These are phyloP conservation scores for Apistogramma diplotaenia DNA, from an alignment of 2,113 vertebrate species.

Conservation along the genomic window DNA sequence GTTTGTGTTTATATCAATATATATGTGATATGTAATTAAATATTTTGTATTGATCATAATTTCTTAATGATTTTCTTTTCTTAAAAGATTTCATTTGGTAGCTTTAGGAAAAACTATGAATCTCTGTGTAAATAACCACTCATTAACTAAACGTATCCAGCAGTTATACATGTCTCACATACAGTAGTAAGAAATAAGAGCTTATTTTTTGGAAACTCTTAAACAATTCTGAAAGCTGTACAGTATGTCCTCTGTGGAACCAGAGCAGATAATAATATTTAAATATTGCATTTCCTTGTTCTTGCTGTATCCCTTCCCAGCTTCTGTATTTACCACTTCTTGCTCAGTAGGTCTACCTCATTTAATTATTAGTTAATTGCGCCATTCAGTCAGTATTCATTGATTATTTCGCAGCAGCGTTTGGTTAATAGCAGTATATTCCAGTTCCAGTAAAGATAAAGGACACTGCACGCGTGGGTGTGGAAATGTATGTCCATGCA, in stretches of 20 bases:
- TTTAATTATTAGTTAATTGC: conserved; percentile 83
- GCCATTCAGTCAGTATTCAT: conserved; percentile 77
- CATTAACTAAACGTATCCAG: not conserved
- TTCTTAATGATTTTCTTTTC: not conserved
- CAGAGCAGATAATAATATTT: not conserved
- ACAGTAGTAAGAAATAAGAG: not conserved
- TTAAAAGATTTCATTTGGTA: rapidly evolving
- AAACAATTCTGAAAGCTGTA: not conserved
- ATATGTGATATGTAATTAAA: not conserved
- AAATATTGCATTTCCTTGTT: not conserved
- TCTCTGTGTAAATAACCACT: not conserved
- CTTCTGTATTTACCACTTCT: conserved; percentile 43
- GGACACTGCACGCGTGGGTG: conserved; percentile 24
- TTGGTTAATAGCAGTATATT: conserved; percentile 58
- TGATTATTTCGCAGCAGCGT: conserved; percentile 51
- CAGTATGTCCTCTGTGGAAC: not conserved
- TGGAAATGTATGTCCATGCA: conserved; percentile 8
- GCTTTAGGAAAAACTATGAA: not conserved
- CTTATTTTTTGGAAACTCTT: not conserved
- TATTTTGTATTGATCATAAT: not conserved
- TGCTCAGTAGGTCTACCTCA: conserved; percentile 56
- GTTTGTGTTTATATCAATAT: not conserved
- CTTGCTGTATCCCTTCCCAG: not conserved
- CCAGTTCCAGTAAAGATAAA: conserved; percentile 52
- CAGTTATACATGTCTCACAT: not conserved